Conservation (phyloP, 2,888 invertebrate species). For the Achlya flavicornis region DNA sequence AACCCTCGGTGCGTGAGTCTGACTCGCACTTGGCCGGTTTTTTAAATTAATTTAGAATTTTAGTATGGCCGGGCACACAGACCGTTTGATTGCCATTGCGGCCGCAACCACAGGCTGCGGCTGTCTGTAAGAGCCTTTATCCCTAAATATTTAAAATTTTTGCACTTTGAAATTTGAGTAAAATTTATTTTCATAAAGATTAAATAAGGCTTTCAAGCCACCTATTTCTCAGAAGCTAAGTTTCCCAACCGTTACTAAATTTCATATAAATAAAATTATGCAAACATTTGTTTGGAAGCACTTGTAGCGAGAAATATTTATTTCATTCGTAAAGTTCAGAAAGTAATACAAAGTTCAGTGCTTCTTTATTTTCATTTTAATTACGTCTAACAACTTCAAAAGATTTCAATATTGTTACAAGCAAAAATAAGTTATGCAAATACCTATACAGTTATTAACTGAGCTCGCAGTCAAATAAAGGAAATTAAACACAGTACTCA, state of each 20-base stretch:
- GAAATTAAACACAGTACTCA: slow-evolving; percentile 49
- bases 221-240: background rate
- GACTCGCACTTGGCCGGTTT: no score
- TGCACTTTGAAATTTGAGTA: background rate
- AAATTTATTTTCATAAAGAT: background rate
- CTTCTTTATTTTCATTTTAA: slow-evolving; percentile 2
- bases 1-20: no score
- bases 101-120: no score
- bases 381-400: background rate
- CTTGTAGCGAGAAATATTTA: background rate
- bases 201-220: background rate
- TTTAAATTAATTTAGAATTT: no score
- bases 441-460: background rate
- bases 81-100: no score
- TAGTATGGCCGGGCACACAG: no score
- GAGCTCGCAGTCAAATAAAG: slow-evolving; percentile 1
- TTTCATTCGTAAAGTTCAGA: background rate
- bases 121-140: no score
- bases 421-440: background rate
- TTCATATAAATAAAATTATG: background rate
- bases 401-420: slow-evolving; percentile 7
- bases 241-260: background rate
- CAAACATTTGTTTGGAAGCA: background rate
- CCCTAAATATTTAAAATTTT: no score
- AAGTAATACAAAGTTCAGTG: background rate